These are phyloP conservation scores for Oscheius sp. DNA, from an alignment of 2,888 invertebrate genomes.

Conservation along the genomic window DNA sequence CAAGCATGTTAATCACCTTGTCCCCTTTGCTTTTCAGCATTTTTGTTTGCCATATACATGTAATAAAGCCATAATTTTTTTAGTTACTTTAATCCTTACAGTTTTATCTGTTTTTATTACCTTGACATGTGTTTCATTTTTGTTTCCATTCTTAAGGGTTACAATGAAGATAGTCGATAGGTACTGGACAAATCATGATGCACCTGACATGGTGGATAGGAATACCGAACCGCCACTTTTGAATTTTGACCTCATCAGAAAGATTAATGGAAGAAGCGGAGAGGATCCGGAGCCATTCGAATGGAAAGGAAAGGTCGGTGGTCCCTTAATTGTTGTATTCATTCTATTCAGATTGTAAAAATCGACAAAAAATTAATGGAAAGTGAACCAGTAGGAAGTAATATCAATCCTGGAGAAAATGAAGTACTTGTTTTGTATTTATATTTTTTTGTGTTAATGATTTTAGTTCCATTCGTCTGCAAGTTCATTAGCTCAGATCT, in stretches of 20 bases:
- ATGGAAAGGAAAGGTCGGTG: conserved; percentile 11
- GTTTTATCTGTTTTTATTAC: too few species aligned
- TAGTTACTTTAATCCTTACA: too few species aligned
- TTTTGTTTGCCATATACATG: too few species aligned
- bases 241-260: conserved; percentile 16
- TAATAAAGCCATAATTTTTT: too few species aligned
- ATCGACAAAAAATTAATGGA: background rate
- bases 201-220: conserved; percentile 8
- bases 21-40: too few species aligned
- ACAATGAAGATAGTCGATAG: conserved; percentile 11
- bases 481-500: conserved; percentile 5
- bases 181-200: conserved; percentile 23
- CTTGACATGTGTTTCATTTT: too few species aligned
- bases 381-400: background rate
- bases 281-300: background rate
- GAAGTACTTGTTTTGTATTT: background rate
- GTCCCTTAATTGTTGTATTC: background rate
- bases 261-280: conserved; percentile 11
- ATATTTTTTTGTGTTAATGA: background rate
- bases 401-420: background rate
- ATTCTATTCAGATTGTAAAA: background rate
- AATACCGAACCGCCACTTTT: background rate
- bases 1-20: too few species aligned
- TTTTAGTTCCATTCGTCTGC: conserved; percentile 3
- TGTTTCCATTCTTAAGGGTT: too few species aligned